These are phyloP conservation scores for Pipistrellus pipistrellus DNA, from an alignment of 2,797 vertebrate species.

Conservation along the genomic window DNA sequence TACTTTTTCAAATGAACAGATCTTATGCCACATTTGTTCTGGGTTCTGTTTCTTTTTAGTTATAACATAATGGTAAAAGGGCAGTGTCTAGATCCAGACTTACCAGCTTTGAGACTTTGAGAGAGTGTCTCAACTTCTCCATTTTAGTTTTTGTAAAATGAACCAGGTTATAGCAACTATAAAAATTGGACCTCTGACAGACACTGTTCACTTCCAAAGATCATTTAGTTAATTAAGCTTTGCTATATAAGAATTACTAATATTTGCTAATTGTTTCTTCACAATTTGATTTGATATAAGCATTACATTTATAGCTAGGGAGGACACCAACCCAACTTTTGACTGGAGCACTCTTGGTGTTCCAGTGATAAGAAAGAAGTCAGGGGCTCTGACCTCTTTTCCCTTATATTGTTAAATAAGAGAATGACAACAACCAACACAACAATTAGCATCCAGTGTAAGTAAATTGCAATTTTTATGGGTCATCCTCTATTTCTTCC, in stretches of 20 bases:
- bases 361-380: background rate
- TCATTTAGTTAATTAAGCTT: conserved; percentile 4
- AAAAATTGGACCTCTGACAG: conserved; percentile 15
- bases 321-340: background rate
- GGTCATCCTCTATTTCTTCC: background rate
- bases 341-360: background rate
- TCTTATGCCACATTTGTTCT: background rate
- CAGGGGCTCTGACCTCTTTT: no score
- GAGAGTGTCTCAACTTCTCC: background rate
- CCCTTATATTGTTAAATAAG: no score
- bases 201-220: background rate
- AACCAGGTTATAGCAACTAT: background rate
- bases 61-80: background rate
- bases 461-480: background rate
- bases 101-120: background rate
- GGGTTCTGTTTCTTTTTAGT: background rate
- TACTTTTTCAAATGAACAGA: background rate
- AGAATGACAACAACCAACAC: no score
- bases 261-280: background rate
- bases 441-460: no score
- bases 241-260: background rate
- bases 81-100: background rate
- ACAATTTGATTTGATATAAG: conserved; percentile 26
- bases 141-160: background rate
- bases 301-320: background rate